These are phyloP conservation scores for Zeuzera pyrina DNA, from an alignment of 2,888 invertebrate genomes.

Conservation along the genomic window DNA sequence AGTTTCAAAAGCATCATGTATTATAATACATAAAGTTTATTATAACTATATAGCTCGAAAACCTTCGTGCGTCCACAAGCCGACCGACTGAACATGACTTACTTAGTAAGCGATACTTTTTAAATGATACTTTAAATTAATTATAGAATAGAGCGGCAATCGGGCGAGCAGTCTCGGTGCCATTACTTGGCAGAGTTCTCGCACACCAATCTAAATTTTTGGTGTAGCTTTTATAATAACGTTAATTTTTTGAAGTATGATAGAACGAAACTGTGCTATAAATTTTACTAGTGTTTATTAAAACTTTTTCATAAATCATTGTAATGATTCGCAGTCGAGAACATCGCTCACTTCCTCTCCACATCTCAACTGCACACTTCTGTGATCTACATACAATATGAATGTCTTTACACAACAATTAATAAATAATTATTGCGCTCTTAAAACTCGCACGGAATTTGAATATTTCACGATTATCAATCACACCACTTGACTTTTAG, in stretches of 20 bases:
- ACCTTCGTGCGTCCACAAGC: slow-evolving; percentile 55
- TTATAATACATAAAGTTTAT: slow-evolving; percentile 68
- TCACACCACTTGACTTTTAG: slow-evolving; percentile 48
- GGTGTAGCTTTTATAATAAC: slow-evolving; percentile 45
- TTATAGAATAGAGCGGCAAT: slow-evolving; percentile 11
- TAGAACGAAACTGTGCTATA: slow-evolving; percentile 32
- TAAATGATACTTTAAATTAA: slow-evolving; percentile 51
- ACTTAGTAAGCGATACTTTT: slow-evolving; percentile 60
- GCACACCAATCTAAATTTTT: slow-evolving; percentile 17
- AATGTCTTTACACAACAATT: no score
- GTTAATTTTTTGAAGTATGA: no score
- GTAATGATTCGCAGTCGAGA: no score
- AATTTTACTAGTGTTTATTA: no score
- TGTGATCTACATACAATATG: no score
- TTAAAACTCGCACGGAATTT: slow-evolving; percentile 22
- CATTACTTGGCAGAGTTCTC: no score
- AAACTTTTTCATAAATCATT: no score
- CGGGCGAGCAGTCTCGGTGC: neutral
- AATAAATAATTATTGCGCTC: no score
- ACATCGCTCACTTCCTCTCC: no score
- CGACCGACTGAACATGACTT: slow-evolving; percentile 54
- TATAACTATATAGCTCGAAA: slow-evolving; percentile 61
- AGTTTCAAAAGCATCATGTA: slow-evolving; percentile 68
- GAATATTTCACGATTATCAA: slow-evolving; percentile 34
- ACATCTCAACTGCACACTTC: no score